Evolutionary conservation across 53 echinoderm and acorn worm genomes (phyloP).

Genomic region (Luidia sarsii): DNA sequence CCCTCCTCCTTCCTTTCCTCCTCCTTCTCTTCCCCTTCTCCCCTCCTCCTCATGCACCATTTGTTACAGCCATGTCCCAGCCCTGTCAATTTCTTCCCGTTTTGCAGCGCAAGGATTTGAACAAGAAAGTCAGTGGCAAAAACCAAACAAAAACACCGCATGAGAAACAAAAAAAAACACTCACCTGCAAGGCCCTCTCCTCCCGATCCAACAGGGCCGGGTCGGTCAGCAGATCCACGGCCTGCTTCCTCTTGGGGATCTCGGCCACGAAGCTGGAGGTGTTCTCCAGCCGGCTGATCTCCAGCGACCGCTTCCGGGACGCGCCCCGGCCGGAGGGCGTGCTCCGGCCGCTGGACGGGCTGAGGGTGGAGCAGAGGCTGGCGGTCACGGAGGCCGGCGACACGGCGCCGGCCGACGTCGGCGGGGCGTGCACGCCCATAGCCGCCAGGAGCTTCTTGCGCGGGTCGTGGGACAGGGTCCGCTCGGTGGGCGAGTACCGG

Average conservation of each 20-base stretch:
- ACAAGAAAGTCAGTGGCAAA: no score
- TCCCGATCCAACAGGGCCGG: constrained; percentile 61
- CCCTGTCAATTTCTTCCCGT: no score
- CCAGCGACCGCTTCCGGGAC: constrained; percentile 22
- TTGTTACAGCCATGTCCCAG: no score
- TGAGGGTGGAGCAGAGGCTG: constrained; percentile 26
- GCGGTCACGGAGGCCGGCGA: constrained; percentile 27
- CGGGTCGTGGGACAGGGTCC: constrained; percentile 64
- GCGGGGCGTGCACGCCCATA: constrained; percentile 26
- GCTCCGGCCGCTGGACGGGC: constrained; percentile 35
- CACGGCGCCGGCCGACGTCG: neutral
- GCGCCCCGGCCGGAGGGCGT: constrained; percentile 29
- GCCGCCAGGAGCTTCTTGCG: constrained; percentile 69
- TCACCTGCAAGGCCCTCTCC: constrained; percentile 81
- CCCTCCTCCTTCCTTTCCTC: no score
- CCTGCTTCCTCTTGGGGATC: constrained; percentile 43
- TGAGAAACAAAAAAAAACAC: no score
- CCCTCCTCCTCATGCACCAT: no score
- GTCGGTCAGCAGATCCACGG: constrained; percentile 61
- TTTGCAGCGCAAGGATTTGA: no score
- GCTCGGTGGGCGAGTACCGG: constrained; percentile 32
- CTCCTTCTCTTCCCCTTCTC: no score
- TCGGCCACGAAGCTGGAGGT: constrained; percentile 63
- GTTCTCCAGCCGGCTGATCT: constrained; percentile 59
- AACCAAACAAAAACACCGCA: no score